Conservation (phyloP, 2,797 vertebrate species). For the Synanceia verrucosa region DNA sequence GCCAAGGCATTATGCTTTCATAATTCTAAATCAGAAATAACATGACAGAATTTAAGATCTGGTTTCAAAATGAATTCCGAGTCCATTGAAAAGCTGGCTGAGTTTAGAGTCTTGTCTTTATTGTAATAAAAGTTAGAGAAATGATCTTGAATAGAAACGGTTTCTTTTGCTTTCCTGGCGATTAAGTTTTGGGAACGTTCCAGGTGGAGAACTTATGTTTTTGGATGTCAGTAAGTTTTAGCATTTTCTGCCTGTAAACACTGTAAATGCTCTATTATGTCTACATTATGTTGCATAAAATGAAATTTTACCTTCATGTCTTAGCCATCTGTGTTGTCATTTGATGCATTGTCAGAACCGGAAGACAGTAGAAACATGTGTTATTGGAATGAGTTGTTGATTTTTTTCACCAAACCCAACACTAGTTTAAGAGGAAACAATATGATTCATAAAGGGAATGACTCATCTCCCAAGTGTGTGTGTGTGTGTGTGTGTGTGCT, state of each 20-base stretch:
- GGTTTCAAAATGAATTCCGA: not conserved
- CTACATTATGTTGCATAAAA: too few relatives aligned
- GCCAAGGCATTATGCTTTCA: constrained; percentile 24
- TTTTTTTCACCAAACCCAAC: constrained; percentile 29
- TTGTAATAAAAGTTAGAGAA: not conserved
- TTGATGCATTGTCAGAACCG: constrained; percentile 3
- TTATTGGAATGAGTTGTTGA: constrained; percentile 15
- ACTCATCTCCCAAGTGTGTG: constrained; percentile 60
- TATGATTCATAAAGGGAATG: constrained; percentile 73
- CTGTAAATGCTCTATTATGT: too few relatives aligned
- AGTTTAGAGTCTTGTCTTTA: not conserved
- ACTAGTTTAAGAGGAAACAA: constrained; percentile 53
- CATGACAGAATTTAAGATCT: constrained; percentile 5
- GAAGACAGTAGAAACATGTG: constrained; percentile 32
- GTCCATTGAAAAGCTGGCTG: constrained; percentile 2
- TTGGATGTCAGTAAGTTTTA: not conserved
- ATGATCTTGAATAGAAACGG: not conserved
- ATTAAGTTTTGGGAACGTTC: too few relatives aligned
- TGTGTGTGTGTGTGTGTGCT: constrained; percentile 4
- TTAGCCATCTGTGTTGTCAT: constrained; percentile 25
- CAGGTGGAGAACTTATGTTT: too few relatives aligned
- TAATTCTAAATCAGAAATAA: constrained; percentile 9
- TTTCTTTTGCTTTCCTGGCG: not conserved
- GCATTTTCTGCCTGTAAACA: not conserved
- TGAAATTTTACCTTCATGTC: not conserved